Evolutionary conservation across 2,888 invertebrate species (phyloP).

Genomic region (Caenorhabditis japonica): DNA sequence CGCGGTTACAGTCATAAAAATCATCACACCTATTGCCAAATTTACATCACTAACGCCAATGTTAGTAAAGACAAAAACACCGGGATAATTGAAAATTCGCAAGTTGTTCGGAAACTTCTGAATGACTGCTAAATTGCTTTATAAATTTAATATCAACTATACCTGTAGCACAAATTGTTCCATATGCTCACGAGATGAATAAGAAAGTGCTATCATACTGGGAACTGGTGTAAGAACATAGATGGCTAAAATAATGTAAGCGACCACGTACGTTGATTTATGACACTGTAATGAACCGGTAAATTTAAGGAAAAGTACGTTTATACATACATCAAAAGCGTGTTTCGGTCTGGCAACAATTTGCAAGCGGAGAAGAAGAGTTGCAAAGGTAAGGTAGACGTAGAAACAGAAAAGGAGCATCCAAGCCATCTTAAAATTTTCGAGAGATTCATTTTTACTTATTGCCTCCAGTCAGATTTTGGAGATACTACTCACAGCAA

Average conservation of each 20-base stretch:
- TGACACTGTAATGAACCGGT: neutral
- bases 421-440: neutral
- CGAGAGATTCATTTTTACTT: too few relatives aligned
- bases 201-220: neutral
- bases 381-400: neutral
- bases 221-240: neutral
- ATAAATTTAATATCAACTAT: neutral
- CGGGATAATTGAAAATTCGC: neutral
- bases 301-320: neutral
- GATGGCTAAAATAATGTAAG: neutral
- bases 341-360: conserved; percentile 1
- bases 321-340: neutral
- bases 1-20: neutral
- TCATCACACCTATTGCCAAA: neutral
- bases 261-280: neutral
- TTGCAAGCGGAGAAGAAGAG: neutral
- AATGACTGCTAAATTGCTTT: neutral
- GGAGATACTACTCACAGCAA: too few relatives aligned
- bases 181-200: neutral
- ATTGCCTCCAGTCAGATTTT: too few relatives aligned
- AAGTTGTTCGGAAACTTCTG: conserved; percentile 4
- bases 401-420: neutral
- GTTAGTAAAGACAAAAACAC: neutral
- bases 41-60: neutral
- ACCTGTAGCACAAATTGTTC: neutral